phyloP scores from a whole-genome alignment of 64 coral and sea anemone species.

The Dendronephthya gigantea region DNA sequence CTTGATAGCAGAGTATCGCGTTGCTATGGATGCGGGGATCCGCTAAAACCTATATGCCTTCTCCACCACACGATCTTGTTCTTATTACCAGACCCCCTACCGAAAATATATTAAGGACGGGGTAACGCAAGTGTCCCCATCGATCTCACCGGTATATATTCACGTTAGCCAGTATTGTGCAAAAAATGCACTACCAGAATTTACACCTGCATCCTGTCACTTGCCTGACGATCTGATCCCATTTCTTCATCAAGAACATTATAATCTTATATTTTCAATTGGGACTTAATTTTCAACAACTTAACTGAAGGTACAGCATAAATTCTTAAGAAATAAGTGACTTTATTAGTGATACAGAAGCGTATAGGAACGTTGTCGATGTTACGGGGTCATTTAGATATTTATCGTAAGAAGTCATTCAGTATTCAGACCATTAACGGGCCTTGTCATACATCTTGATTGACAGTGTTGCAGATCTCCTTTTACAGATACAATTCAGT shows the following conservation, averaged over 20 bases:
- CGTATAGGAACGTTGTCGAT: too few species aligned
- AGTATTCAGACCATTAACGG: too few species aligned
- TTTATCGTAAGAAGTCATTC: too few species aligned
- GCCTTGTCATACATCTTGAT: too few species aligned
- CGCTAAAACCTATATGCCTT: not conserved
- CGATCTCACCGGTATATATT: constrained; percentile 8
- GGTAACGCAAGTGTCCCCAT: not conserved
- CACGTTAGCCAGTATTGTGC: not conserved
- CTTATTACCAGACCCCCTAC: not conserved
- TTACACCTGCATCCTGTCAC: not conserved
- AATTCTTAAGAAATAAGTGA: too few species aligned
- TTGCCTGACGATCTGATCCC: not conserved
- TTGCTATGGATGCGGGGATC: not conserved
- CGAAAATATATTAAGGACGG: constrained; percentile 13
- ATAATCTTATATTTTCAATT: not conserved
- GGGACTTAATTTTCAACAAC: not conserved
- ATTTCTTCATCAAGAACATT: not conserved
- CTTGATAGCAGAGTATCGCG: not conserved
- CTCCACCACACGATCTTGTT: not conserved
- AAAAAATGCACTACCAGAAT: not conserved
- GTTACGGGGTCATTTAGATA: too few species aligned
- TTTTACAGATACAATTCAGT: too few species aligned
- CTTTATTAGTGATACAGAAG: too few species aligned
- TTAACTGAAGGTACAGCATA: not conserved
- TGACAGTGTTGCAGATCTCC: too few species aligned